phyloP scores from a whole-genome alignment of 1,140 invertebrate species.

The Chionoecetes opilio region DNA sequence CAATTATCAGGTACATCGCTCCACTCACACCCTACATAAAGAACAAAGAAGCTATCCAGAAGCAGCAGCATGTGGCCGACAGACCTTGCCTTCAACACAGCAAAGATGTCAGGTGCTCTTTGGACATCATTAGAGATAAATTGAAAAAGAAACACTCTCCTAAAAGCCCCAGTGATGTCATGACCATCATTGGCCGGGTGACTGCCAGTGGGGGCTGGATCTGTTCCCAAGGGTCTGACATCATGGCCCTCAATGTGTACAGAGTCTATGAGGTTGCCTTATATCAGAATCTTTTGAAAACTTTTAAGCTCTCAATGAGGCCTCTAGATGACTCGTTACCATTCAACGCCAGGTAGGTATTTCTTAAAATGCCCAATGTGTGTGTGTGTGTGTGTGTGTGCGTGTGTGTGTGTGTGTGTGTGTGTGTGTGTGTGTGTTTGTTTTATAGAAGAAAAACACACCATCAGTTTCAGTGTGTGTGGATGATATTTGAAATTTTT shows the following conservation, averaged over 20 bases:
- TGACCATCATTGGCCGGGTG: conserved; percentile 34
- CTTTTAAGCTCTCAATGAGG: conserved; percentile 37
- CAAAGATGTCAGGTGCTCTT: conserved; percentile 4
- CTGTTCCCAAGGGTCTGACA: conserved; percentile 44
- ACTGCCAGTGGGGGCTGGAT: conserved; percentile 43
- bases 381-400: no score
- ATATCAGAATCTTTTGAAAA: conserved; percentile 35
- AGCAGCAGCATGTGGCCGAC: background rate
- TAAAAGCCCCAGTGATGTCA: background rate
- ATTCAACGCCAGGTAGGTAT: conserved; percentile 62
- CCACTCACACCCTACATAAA: conserved; percentile 53
- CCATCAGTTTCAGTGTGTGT: no score
- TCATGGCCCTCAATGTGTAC: conserved; percentile 38
- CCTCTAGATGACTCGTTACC: conserved; percentile 23
- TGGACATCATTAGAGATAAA: conserved; percentile 32
- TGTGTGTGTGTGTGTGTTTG: no score
- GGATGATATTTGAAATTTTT: no score
- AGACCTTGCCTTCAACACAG: background rate
- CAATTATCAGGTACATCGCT: conserved; percentile 64
- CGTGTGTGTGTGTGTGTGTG: no score
- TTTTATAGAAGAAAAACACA: no score
- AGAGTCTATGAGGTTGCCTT: conserved; percentile 59
- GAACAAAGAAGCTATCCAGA: background rate
- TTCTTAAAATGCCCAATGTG: no score
- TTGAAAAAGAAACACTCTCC: background rate